These are phyloP conservation scores for Oscheius sp. DNA, from an alignment of 2,888 invertebrate species.

Conservation along the genomic window DNA sequence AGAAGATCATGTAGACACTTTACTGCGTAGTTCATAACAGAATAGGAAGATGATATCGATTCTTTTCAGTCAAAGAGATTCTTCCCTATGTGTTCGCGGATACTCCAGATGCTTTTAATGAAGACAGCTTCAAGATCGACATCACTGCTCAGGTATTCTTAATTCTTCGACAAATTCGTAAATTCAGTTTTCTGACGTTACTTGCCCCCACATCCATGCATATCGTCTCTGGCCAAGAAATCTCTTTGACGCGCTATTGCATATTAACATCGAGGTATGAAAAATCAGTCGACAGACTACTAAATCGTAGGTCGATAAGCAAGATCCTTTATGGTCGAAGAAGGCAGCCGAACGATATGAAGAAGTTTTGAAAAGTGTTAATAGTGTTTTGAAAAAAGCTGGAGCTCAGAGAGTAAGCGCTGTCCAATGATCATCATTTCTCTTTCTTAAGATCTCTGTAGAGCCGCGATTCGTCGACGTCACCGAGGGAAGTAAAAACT, in stretches of 20 bases:
- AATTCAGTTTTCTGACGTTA: slow-evolving; percentile 26
- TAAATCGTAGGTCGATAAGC: slow-evolving; percentile 20
- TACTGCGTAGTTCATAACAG: too few relatives aligned
- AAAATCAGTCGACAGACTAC: neutral
- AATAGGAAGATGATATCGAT: too few relatives aligned
- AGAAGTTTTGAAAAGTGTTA: slow-evolving; percentile 20
- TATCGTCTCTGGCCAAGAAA: slow-evolving; percentile 32
- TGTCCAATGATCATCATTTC: neutral
- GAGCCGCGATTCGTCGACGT: slow-evolving; percentile 31
- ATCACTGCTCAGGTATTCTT: slow-evolving; percentile 4
- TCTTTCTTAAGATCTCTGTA: slow-evolving; percentile 20
- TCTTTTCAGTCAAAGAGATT: slow-evolving; percentile 26
- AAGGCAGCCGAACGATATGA: slow-evolving; percentile 25
- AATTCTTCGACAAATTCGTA: neutral
- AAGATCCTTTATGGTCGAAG: slow-evolving; percentile 8
- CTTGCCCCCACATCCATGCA: slow-evolving; percentile 29
- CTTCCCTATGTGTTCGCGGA: slow-evolving; percentile 29
- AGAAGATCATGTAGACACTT: too few relatives aligned
- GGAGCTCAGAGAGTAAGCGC: slow-evolving; percentile 24
- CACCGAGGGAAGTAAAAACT: slow-evolving; percentile 12
- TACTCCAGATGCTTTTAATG: slow-evolving; percentile 16
- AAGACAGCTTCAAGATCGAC: slow-evolving; percentile 21
- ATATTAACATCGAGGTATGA: slow-evolving; percentile 26
- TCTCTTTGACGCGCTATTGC: slow-evolving; percentile 23
- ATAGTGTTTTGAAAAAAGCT: slow-evolving; percentile 20